Conservation (phyloP, 30 jellyfish, hydroid and myxozoan species). For the Hydra vulgaris region DNA sequence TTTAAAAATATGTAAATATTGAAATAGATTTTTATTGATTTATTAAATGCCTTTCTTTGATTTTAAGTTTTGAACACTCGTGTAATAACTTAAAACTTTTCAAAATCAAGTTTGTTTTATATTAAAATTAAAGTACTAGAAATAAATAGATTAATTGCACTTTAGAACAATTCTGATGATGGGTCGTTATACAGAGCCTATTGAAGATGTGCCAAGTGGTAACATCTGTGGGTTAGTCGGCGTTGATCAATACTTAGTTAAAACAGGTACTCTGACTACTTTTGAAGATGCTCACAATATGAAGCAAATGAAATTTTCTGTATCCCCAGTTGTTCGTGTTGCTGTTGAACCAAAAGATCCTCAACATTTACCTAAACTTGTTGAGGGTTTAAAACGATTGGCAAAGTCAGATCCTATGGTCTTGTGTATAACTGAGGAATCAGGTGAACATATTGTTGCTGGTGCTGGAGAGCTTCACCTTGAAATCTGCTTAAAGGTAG, state of each 20-base stretch:
- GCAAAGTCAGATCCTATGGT: slow-evolving; percentile 99
- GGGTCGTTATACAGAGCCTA: slow-evolving; percentile 97
- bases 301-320: slow-evolving; percentile 92
- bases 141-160: no score
- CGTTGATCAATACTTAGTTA: slow-evolving; percentile 92
- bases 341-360: slow-evolving; percentile 99
- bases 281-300: slow-evolving; percentile 88
- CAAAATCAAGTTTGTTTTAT: no score
- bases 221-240: slow-evolving; percentile 99
- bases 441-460: slow-evolving; percentile 99
- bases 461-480: slow-evolving; percentile 99
- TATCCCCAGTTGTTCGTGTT: slow-evolving; percentile 99
- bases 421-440: slow-evolving; percentile 88
- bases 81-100: no score
- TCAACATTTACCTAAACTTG: slow-evolving; percentile 97
- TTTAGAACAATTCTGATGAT: slow-evolving; percentile 96
- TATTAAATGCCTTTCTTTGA: no score
- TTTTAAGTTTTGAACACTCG: no score
- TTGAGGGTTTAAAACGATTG: slow-evolving; percentile 94
- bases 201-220: slow-evolving; percentile 99
- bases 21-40: no score
- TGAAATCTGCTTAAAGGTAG: slow-evolving; percentile 90
- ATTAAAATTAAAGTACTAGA: no score
- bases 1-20: no score
- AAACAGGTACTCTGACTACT: slow-evolving; percentile 96